Base-by-base conservation (phyloP, 30 jellyfish, hydroid and myxozoan species). In the Clytia hemisphaerica region DNA sequence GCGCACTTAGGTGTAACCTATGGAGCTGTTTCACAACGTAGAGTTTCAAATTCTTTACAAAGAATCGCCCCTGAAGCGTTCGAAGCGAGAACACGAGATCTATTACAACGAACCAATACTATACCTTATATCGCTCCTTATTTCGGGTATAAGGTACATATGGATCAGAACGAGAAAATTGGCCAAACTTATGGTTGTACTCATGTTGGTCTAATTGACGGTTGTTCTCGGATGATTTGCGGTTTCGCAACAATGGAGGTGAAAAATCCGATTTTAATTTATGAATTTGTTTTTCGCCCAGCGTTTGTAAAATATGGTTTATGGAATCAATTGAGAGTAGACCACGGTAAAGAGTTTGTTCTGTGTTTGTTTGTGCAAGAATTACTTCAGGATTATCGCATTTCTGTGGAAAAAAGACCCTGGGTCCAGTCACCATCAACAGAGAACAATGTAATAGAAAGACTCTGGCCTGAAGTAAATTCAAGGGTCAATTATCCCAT, bases 41-140 rank as follows among this genome's bases (percentile, higher is more conserved):
- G 66, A 24, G 24, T 51, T 14, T 51, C 66, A 12, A 24, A 51
- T 14, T 51, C 66, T n/a, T 22, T 51, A 22, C 66, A 24, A 51
- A 51, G 66, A 24, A 51, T 24, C 10, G 66, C 66, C 24, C 66
- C 66, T 14, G 66, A 51, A 12, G 66, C 66, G 24, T 51, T 51
- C 30, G 66, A 51, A 51, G 30, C 0, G 14, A 51, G 66, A 51
- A 51, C 66, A 51, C 66, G 66, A 12, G 66, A 51, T 24, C 14
- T 51, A 14, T 51, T 51, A 31, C 31, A 51, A 16, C 18, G 30
- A 51, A 51, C 66, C 24, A 51, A 51, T 51, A 22, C 66, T 12
- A 22, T 51, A 12, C 66, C 66, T 16, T n/a, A n/a, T n/a, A n/a
- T n/a, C n/a, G n/a, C n/a, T n/a, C n/a, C n/a, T n/a, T 51, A 51